phyloP scores from a whole-genome alignment of 30 jellyfish, hydroid and myxozoan species.

The Aurelia aurita region DNA sequence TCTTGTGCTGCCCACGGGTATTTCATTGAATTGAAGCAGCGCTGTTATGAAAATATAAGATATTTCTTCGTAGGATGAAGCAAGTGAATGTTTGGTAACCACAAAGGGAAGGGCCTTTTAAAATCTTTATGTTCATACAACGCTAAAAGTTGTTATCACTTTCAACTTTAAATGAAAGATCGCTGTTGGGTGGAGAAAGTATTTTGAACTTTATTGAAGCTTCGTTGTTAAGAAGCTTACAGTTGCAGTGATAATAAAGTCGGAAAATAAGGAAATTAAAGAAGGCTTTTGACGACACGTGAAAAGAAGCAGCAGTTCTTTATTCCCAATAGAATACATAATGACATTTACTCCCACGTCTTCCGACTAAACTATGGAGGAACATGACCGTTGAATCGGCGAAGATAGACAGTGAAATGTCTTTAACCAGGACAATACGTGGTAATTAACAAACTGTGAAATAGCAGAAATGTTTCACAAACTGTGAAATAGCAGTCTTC shows the following conservation, averaged over 20 bases:
- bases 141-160: neutral
- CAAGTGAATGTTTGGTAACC: constrained; percentile 25
- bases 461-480: too few species aligned
- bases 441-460: too few species aligned
- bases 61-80: constrained; percentile 5
- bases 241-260: neutral
- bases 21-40: constrained; percentile 11
- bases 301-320: constrained; percentile 7
- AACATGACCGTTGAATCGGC: too few species aligned
- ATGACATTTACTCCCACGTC: too few species aligned
- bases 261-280: neutral
- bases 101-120: constrained; percentile 21
- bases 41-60: constrained; percentile 40
- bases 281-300: neutral
- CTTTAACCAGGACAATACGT: too few species aligned
- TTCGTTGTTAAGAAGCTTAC: neutral
- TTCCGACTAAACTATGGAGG: too few species aligned
- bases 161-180: neutral
- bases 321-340: neutral
- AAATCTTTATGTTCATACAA: constrained; percentile 18
- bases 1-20: constrained; percentile 13
- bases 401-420: too few species aligned
- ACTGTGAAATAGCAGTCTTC: too few species aligned
- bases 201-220: too few species aligned
- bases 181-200: neutral